Evolutionary conservation across 2,888 invertebrate species (phyloP).

Genomic region (Dicyrtoma fusca): DNA sequence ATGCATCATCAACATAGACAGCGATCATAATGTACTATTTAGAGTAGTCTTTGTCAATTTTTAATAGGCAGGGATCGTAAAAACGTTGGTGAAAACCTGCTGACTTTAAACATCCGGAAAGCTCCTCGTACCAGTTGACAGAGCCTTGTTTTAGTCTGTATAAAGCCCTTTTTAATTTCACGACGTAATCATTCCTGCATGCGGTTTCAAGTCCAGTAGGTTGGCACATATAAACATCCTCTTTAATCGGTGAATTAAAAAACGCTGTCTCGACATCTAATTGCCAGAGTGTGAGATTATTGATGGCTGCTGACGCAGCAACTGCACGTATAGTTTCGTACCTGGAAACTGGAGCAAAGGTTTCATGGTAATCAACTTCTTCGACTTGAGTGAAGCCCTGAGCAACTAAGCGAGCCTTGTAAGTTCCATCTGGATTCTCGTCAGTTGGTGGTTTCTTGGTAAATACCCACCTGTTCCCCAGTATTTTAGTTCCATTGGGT

Average conservation of each 20-base stretch:
- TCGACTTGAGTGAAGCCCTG: constrained; percentile 6
- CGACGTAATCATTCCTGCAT: constrained; percentile 7
- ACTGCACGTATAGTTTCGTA: too few relatives aligned
- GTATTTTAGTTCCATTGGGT: not conserved
- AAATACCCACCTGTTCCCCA: constrained; percentile 35
- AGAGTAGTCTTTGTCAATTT: too few relatives aligned
- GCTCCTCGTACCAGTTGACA: constrained; percentile 53
- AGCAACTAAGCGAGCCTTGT: too few relatives aligned
- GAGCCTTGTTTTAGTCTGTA: too few relatives aligned
- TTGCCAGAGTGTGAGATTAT: constrained; percentile 32
- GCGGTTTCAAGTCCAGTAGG: not conserved
- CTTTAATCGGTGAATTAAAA: constrained; percentile 25
- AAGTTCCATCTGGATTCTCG: too few relatives aligned
- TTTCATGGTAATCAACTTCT: constrained; percentile 33
- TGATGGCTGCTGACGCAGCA: too few relatives aligned
- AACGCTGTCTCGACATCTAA: too few relatives aligned
- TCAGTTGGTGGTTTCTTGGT: too few relatives aligned
- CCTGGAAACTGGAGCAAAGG: constrained; percentile 38
- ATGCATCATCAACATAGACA: too few relatives aligned
- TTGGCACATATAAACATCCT: too few relatives aligned
- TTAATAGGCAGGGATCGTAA: not conserved
- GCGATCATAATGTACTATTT: too few relatives aligned
- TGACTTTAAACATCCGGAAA: constrained; percentile 44
- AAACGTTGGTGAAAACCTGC: not conserved
- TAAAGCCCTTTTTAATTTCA: constrained; percentile 39